Conservation (phyloP, 2,888 invertebrate species). For the Atrina japonica region DNA sequence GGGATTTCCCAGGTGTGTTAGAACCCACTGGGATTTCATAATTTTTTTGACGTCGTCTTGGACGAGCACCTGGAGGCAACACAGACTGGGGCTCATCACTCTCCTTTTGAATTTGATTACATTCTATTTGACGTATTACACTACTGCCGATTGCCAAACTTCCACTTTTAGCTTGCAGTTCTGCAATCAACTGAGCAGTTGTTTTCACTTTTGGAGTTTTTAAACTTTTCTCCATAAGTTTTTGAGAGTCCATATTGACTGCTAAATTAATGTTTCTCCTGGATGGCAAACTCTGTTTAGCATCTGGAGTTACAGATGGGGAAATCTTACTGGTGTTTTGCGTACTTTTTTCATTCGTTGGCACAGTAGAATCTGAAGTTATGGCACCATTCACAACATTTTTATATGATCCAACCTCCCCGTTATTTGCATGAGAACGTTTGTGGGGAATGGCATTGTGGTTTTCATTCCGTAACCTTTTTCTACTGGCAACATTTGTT, state of each 20-base stretch:
- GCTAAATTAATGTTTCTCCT: slow-evolving; percentile 47
- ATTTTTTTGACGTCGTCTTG: slow-evolving; percentile 68
- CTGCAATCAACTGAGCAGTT: slow-evolving; percentile 90
- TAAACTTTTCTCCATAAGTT: slow-evolving; percentile 42
- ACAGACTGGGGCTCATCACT: slow-evolving; percentile 64
- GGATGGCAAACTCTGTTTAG: slow-evolving; percentile 42
- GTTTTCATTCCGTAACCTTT: slow-evolving; percentile 47
- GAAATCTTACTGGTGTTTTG: slow-evolving; percentile 39
- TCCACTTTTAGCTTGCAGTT: slow-evolving; percentile 84
- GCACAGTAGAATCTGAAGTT: slow-evolving; percentile 46
- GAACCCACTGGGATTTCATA: slow-evolving; percentile 52
- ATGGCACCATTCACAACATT: slow-evolving; percentile 45
- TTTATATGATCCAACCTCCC: slow-evolving; percentile 48
- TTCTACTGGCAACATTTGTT: slow-evolving; percentile 64
- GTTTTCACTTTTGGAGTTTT: slow-evolving; percentile 85
- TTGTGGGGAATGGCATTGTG: slow-evolving; percentile 24
- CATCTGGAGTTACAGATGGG: slow-evolving; percentile 39
- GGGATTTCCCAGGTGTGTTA: slow-evolving; percentile 54
- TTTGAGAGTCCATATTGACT: slow-evolving; percentile 32
- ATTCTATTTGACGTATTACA: slow-evolving; percentile 73
- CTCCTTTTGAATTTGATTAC: slow-evolving; percentile 76
- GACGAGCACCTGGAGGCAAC: slow-evolving; percentile 74
- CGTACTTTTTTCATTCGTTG: slow-evolving; percentile 22
- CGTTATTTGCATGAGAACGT: slow-evolving; percentile 31
- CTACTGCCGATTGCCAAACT: slow-evolving; percentile 66